These are phyloP conservation scores for Sericinus montela DNA, from an alignment of 2,888 invertebrate genomes.

Conservation along the genomic window DNA sequence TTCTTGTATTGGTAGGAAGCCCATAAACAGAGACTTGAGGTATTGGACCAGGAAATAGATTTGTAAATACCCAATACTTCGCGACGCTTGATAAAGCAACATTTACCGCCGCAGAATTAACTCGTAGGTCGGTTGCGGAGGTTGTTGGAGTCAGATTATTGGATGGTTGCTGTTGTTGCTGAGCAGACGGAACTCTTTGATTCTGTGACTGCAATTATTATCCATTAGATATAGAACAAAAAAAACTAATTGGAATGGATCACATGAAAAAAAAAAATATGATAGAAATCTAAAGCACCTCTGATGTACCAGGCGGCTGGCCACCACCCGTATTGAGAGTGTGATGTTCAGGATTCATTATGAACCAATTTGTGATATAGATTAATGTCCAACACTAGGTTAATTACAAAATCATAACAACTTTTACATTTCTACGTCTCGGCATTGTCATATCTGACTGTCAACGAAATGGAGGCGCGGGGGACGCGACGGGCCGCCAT, in stretches of 20 bases:
- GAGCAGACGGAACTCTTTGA: slow-evolving; percentile 57
- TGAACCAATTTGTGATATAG: slow-evolving; percentile 40
- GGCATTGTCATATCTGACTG: slow-evolving; percentile 80
- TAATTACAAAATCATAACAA: slow-evolving; percentile 65
- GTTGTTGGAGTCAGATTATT: slow-evolving; percentile 70
- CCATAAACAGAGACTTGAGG: slow-evolving; percentile 87
- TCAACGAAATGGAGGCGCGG: slow-evolving; percentile 82
- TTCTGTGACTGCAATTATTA: slow-evolving; percentile 57
- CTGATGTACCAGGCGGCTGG: slow-evolving; percentile 75
- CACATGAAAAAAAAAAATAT: slow-evolving; percentile 22
- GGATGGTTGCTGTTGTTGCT: slow-evolving; percentile 51
- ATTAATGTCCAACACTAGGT: slow-evolving; percentile 41
- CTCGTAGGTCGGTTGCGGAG: slow-evolving; percentile 81
- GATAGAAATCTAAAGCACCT: slow-evolving; percentile 61
- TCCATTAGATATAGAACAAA: slow-evolving; percentile 37
- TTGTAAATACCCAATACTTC: slow-evolving; percentile 91
- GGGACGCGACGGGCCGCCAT: slow-evolving; percentile 85
- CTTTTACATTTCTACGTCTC: slow-evolving; percentile 65
- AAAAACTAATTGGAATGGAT: slow-evolving; percentile 25
- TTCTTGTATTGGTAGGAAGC: slow-evolving; percentile 79
- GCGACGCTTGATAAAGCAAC: slow-evolving; percentile 87
- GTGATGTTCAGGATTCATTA: slow-evolving; percentile 76
- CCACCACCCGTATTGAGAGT: slow-evolving; percentile 81
- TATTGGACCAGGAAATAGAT: slow-evolving; percentile 87
- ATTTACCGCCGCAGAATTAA: slow-evolving; percentile 82